These are phyloP conservation scores for Clytia hemisphaerica DNA, from an alignment of 30 jellyfish, hydroid and myxozoan genomes.

Conservation along the genomic window DNA sequence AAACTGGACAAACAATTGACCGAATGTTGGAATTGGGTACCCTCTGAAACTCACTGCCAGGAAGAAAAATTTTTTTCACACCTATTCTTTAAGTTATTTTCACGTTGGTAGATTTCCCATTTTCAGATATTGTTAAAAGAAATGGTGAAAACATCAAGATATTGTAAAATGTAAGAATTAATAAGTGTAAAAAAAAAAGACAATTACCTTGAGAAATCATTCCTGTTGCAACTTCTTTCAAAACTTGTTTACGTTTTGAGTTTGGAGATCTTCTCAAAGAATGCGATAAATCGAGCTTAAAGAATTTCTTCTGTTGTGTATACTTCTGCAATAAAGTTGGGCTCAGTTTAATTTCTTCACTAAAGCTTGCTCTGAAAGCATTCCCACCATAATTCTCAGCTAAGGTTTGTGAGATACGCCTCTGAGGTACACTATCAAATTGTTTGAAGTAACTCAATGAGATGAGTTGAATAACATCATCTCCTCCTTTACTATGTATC, in stretches of 20 bases:
- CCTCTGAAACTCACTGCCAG: too few relatives aligned
- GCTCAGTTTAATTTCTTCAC: not conserved
- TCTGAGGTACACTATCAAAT: constrained; percentile 4
- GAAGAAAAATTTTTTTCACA: too few relatives aligned
- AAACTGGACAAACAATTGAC: too few relatives aligned
- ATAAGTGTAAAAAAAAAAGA: too few relatives aligned
- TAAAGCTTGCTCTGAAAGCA: not conserved
- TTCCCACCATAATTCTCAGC: constrained; percentile 20
- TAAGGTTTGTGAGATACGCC: constrained; percentile 1
- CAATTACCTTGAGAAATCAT: constrained; percentile 64
- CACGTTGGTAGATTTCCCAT: too few relatives aligned
- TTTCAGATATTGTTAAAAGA: too few relatives aligned
- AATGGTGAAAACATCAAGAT: too few relatives aligned
- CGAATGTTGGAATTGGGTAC: too few relatives aligned
- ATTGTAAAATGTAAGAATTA: too few relatives aligned
- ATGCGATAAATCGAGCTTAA: constrained; percentile 21
- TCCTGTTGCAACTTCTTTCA: constrained; percentile 34
- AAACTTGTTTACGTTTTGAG: constrained; percentile 9
- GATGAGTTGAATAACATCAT: constrained; percentile 32
- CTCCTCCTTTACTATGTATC: constrained; percentile 28
- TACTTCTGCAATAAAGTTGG: constrained; percentile 18
- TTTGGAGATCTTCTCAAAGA: constrained; percentile 19
- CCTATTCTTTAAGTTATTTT: too few relatives aligned
- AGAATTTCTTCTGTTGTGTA: constrained; percentile 22
- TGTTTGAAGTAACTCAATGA: constrained; percentile 32